phyloP scores from a whole-genome alignment of 2,888 invertebrate genomes.

The Dryobota labecula region DNA sequence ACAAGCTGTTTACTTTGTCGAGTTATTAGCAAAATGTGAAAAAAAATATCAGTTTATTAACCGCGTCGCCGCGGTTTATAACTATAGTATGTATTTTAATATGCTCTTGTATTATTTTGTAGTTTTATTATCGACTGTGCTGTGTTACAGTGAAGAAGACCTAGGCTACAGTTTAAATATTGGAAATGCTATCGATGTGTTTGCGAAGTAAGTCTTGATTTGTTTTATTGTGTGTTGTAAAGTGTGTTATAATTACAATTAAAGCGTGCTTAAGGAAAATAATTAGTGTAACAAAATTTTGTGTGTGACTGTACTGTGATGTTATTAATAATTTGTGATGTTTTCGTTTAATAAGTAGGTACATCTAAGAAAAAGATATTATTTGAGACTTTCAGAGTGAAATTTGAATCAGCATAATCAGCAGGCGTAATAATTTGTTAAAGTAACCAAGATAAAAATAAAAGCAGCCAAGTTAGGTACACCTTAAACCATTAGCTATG shows the following conservation, averaged over 20 bases:
- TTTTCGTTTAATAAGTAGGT: neutral
- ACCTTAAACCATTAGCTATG: too few species aligned
- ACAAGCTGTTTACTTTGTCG: constrained; percentile 78
- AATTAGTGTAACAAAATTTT: constrained; percentile 3
- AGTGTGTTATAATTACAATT: constrained; percentile 11
- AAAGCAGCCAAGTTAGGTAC: too few species aligned
- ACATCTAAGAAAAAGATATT: neutral
- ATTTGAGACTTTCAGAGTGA: too few species aligned
- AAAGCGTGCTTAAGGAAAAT: constrained; percentile 11
- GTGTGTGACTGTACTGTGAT: too few species aligned
- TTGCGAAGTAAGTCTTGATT: constrained; percentile 84
- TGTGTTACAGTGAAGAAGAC: constrained; percentile 79
- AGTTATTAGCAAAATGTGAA: constrained; percentile 85
- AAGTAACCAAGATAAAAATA: too few species aligned
- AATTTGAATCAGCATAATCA: too few species aligned
- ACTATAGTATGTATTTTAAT: constrained; percentile 67
- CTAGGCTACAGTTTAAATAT: constrained; percentile 83
- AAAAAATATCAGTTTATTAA: constrained; percentile 83
- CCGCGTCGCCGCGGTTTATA: constrained; percentile 73
- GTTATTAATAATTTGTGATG: too few species aligned
- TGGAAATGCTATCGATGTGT: constrained; percentile 86
- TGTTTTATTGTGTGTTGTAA: constrained; percentile 10
- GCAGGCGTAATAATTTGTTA: too few species aligned
- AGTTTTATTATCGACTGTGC: constrained; percentile 72
- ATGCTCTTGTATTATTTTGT: constrained; percentile 72